Percentiles rank a stretch among this genome's conserved stretches.
Conservation (phyloP, 2,888 invertebrate species). For the Pheosia tremula region DNA sequence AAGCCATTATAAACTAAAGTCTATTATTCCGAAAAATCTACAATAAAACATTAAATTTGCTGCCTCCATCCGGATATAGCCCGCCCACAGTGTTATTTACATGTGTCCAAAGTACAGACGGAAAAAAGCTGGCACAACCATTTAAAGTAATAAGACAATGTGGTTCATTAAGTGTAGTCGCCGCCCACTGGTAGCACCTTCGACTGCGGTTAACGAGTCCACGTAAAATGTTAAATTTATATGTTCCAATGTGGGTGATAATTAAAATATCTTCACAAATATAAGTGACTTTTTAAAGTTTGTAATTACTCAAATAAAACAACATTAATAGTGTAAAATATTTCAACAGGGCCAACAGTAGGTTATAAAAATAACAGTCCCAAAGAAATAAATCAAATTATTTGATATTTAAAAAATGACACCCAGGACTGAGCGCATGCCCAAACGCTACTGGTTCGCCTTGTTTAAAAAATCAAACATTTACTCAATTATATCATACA, state of each 20-base stretch:
- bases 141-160: constrained; percentile 81
- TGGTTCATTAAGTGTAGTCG: constrained; percentile 72
- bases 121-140: constrained; percentile 67
- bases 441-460: no score
- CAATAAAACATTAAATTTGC: constrained; percentile 33
- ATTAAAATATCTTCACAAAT: constrained; percentile 15
- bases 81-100: constrained; percentile 71
- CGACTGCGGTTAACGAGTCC: constrained; percentile 39
- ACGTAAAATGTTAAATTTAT: constrained; percentile 34
- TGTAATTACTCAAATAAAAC: no score
- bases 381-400: no score
- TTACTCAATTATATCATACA: no score
- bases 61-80: constrained; percentile 57
- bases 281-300: no score
- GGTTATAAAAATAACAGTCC: no score
- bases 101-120: constrained; percentile 59
- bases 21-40: constrained; percentile 12
- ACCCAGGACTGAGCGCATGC: no score
- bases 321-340: no score
- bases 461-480: no score
- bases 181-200: constrained; percentile 64
- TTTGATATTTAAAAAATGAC: no score
- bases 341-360: no score
- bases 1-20: no score
- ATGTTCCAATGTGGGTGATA: constrained; percentile 14